Conservation (phyloP, 1,140 invertebrate genomes). For the Cataglyphis hispanica region DNA sequence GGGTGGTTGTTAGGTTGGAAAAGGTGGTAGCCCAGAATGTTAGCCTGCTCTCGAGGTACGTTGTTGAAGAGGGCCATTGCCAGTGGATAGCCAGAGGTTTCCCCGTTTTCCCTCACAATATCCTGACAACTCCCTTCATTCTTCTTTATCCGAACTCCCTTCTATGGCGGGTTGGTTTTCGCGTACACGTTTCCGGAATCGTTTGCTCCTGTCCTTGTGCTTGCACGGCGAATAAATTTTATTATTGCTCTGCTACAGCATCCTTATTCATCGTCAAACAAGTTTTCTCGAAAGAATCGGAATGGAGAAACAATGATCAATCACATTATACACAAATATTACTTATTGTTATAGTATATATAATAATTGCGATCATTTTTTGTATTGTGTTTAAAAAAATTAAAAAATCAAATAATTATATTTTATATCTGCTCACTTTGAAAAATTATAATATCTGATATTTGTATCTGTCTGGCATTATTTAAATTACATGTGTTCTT, state of each 20-base stretch:
- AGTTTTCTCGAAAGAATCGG: neutral
- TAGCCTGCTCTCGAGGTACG: constrained; percentile 65
- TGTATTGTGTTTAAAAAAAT: neutral
- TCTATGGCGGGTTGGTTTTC: constrained; percentile 9
- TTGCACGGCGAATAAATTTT: constrained; percentile 45
- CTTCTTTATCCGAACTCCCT: constrained; percentile 27
- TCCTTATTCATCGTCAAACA: neutral
- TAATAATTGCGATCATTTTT: neutral
- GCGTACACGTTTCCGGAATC: constrained; percentile 33
- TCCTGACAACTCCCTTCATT: neutral
- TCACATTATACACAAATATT: neutral
- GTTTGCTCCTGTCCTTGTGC: constrained; percentile 14
- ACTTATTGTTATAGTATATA: neutral
- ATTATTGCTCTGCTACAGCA: constrained; percentile 25
- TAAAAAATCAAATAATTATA: neutral
- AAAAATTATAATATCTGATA: neutral
- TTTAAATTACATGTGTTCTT: neutral
- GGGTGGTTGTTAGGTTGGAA: constrained; percentile 63
- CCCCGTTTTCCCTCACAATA: constrained; percentile 42
- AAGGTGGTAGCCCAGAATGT: constrained; percentile 68
- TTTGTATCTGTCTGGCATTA: neutral
- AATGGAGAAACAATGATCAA: neutral
- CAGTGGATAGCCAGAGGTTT: constrained; percentile 65
- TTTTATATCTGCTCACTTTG: neutral
- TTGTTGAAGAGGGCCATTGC: constrained; percentile 73